Evolutionary conservation across 2,888 invertebrate genomes (phyloP).

Genomic region (Malacosoma neustria): DNA sequence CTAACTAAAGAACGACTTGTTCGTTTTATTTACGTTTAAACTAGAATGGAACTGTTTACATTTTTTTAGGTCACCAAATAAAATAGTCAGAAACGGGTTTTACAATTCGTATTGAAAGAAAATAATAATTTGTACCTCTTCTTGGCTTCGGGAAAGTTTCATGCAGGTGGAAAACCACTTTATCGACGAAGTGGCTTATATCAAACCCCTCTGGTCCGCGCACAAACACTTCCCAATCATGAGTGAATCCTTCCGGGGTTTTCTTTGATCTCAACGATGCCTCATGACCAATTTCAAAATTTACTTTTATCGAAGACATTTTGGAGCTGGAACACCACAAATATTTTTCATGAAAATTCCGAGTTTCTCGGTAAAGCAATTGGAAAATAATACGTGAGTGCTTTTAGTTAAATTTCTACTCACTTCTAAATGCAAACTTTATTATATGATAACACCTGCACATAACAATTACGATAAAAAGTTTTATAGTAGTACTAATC

Average conservation of each 20-base stretch:
- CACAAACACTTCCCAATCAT: constrained; percentile 98
- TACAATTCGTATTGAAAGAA: background rate
- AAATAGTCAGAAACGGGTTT: background rate
- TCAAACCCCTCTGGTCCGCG: constrained; percentile 90
- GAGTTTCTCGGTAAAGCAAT: constrained; percentile 12
- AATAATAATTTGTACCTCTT: constrained; percentile 77
- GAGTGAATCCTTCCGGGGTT: constrained; percentile 94
- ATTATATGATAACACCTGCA: constrained; percentile 14
- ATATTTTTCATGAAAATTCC: constrained; percentile 8
- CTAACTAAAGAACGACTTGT: too few species aligned
- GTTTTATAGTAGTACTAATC: constrained; percentile 27
- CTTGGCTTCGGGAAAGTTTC: constrained; percentile 94
- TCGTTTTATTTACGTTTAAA: too few species aligned
- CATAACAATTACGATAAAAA: constrained; percentile 23
- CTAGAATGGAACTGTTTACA: constrained; percentile 4
- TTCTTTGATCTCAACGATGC: constrained; percentile 86
- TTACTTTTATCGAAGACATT: constrained; percentile 76
- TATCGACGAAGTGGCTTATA: constrained; percentile 93
- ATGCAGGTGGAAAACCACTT: constrained; percentile 92
- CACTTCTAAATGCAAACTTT: constrained; percentile 20
- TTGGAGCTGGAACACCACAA: constrained; percentile 24
- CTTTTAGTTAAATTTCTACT: constrained; percentile 15
- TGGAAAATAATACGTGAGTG: constrained; percentile 20
- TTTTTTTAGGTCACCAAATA: background rate
- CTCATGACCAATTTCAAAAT: constrained; percentile 94